Percentiles rank a stretch among this genome's conserved stretches.
Conservation (phyloP, 2,888 invertebrate genomes). For the Hypolimnas misippus region DNA sequence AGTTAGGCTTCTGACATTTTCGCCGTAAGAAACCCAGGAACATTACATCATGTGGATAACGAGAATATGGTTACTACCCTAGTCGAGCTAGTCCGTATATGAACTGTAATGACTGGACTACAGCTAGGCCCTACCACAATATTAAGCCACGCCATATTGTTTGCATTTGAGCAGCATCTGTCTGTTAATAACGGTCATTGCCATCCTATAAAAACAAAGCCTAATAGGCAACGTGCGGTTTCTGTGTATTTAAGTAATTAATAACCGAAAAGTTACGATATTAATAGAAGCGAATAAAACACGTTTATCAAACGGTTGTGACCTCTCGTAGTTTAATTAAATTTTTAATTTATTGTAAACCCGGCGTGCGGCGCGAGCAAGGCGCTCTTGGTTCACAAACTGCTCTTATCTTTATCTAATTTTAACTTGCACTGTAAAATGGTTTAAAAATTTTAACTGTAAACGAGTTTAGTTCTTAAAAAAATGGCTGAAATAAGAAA, state of each 20-base stretch:
- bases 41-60: no score
- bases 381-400: conserved; percentile 54
- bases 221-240: neutral
- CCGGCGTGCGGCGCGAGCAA: conserved; percentile 59
- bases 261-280: conserved; percentile 15
- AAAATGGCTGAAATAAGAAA: conserved; percentile 3
- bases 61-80: no score
- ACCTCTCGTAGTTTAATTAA: conserved; percentile 76
- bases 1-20: no score
- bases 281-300: conserved; percentile 52
- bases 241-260: conserved; percentile 7
- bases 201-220: no score
- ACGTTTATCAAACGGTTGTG: conserved; percentile 72
- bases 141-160: no score
- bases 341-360: conserved; percentile 76
- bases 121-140: no score
- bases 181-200: no score
- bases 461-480: neutral
- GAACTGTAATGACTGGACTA: no score
- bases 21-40: no score
- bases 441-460: conserved; percentile 26
- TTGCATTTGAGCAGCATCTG: no score
- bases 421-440: conserved; percentile 39
- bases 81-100: no score
- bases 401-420: conserved; percentile 57